A percentile compares a stretch with the other conserved stretches of the same genome.
These are phyloP conservation scores for Pentalonia nigronervosa DNA, from an alignment of 1,140 invertebrate species.

Conservation along the genomic window DNA sequence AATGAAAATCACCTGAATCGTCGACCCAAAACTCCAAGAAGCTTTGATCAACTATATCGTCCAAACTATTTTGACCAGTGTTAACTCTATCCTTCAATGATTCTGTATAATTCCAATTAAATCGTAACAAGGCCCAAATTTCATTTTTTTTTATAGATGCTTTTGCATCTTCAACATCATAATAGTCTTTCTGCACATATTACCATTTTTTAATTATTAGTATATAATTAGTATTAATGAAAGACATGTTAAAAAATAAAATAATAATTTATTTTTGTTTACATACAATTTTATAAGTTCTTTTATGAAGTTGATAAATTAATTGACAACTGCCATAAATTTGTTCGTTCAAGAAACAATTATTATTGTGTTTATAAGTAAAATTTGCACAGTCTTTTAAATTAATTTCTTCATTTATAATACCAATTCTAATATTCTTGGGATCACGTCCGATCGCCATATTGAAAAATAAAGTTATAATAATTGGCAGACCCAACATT, in stretches of 20 bases:
- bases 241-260: background rate
- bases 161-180: conserved; percentile 68
- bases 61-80: conserved; percentile 18
- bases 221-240: background rate
- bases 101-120: conserved; percentile 59
- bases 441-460: conserved; percentile 91
- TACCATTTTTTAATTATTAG: background rate
- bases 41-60: conserved; percentile 43
- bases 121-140: conserved; percentile 62
- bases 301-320: conserved; percentile 72
- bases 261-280: background rate
- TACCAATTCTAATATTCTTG: conserved; percentile 78
- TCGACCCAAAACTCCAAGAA: conserved; percentile 59
- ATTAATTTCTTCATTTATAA: conserved; percentile 82
- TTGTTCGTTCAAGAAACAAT: conserved; percentile 69
- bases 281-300: conserved; percentile 70
- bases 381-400: conserved; percentile 60
- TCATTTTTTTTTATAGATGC: conserved; percentile 70
- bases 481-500: conserved; percentile 86
- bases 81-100: conserved; percentile 58
- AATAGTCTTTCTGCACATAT: conserved; percentile 66
- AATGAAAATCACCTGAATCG: conserved; percentile 59
- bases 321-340: conserved; percentile 74
- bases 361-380: conserved; percentile 62
- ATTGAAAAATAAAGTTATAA: conserved; percentile 93